Evolutionary conservation across 2,113 vertebrate genomes (phyloP).

Genomic region (Pogona vitticeps): DNA sequence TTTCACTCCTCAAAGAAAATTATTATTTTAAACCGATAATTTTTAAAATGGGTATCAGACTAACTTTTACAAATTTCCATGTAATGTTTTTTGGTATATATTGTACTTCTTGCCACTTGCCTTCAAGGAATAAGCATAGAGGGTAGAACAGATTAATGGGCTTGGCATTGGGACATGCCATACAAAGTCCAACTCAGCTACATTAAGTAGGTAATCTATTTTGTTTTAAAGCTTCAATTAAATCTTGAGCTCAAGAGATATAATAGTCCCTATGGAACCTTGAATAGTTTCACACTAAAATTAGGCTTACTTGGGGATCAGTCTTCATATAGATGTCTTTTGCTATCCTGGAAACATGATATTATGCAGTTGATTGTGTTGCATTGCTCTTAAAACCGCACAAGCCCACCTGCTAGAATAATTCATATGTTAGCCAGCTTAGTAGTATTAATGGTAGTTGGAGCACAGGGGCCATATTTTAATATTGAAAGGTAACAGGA

Average conservation of each 20-base stretch:
- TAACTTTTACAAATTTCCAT: constrained; percentile 52
- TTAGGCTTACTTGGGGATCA: constrained; percentile 71
- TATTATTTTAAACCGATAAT: constrained; percentile 39
- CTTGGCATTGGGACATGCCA: constrained; percentile 62
- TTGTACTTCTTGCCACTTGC: constrained; percentile 53
- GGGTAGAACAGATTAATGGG: constrained; percentile 72
- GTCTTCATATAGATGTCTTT: constrained; percentile 71
- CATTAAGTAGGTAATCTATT: constrained; percentile 81
- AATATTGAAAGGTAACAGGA: constrained; percentile 54
- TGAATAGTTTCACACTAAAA: constrained; percentile 74
- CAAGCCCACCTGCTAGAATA: constrained; percentile 79
- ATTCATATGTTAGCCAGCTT: constrained; percentile 71
- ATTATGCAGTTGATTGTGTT: constrained; percentile 79
- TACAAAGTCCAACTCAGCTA: constrained; percentile 73
- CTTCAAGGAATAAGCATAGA: constrained; percentile 59
- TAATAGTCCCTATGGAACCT: constrained; percentile 70
- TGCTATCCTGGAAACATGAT: constrained; percentile 77
- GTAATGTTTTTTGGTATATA: constrained; percentile 47
- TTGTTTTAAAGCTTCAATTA: constrained; percentile 83
- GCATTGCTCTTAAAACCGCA: constrained; percentile 77
- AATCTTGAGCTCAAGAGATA: constrained; percentile 74
- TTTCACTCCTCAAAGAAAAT: constrained; percentile 6
- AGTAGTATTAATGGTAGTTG: constrained; percentile 61
- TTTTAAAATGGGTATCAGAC: constrained; percentile 52
- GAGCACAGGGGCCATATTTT: constrained; percentile 57